These are phyloP conservation scores for Sinhomidia bicolor DNA, from an alignment of 2,888 invertebrate genomes.

Conservation along the genomic window DNA sequence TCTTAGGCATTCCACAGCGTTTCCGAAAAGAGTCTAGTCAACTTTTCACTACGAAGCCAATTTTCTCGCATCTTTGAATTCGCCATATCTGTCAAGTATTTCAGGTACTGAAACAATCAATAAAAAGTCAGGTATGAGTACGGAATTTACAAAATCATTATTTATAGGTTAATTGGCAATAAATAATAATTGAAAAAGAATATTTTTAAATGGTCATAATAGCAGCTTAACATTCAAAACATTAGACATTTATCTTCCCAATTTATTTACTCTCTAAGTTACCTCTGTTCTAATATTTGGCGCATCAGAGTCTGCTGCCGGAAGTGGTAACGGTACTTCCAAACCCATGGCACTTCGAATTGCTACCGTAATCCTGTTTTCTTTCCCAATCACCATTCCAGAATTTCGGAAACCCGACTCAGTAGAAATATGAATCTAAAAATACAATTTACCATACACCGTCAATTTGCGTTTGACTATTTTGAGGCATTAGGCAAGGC, in stretches of 20 bases:
- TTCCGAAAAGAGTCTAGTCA: slow-evolving; percentile 70
- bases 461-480: no score
- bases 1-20: slow-evolving; percentile 28
- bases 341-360: slow-evolving; percentile 77
- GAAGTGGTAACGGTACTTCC: slow-evolving; percentile 77
- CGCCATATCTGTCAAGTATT: slow-evolving; percentile 66
- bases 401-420: slow-evolving; percentile 79
- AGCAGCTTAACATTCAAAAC: no score
- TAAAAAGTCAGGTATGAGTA: not conserved
- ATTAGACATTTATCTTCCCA: no score
- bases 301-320: not conserved
- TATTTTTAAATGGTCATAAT: no score
- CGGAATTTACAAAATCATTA: not conserved
- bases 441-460: not conserved
- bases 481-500: not conserved
- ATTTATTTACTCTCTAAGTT: no score
- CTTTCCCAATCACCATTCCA: slow-evolving; percentile 79
- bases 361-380: slow-evolving; percentile 79
- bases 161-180: no score
- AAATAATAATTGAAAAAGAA: no score
- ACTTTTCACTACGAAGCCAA: slow-evolving; percentile 75
- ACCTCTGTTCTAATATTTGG: not conserved
- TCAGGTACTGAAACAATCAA: slow-evolving; percentile 67
- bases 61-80: slow-evolving; percentile 77
- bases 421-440: slow-evolving; percentile 74